Conservation (phyloP, 2,797 vertebrate genomes). For the Sparidentex hasta region DNA sequence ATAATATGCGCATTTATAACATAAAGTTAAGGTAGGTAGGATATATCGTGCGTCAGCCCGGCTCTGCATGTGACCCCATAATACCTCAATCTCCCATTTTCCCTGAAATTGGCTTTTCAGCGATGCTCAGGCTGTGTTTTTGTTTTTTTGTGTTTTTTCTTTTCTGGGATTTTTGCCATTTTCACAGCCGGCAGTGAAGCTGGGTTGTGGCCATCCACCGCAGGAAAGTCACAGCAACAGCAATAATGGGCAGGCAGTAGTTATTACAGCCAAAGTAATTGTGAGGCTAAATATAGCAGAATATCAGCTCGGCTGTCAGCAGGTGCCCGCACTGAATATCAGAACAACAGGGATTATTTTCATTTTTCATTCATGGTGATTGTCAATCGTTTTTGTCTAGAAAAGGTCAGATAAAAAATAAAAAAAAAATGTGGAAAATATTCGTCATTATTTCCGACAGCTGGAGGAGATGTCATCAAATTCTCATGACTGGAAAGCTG, state of each 20-base stretch:
- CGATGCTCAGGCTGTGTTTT: conserved; percentile 16
- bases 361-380: neutral
- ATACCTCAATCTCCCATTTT: conserved; percentile 11
- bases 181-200: conserved; percentile 1
- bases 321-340: neutral
- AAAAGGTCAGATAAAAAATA: neutral
- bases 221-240: conserved; percentile 2
- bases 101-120: conserved; percentile 14
- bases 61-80: conserved; percentile 13
- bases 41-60: neutral
- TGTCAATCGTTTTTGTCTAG: neutral
- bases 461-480: neutral
- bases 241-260: neutral
- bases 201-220: neutral
- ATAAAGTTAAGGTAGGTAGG: conserved; percentile 27
- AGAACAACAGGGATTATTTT: neutral
- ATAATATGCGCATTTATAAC: conserved; percentile 12
- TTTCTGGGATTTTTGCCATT: conserved; percentile 16
- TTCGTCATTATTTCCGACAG: neutral
- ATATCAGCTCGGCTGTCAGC: neutral
- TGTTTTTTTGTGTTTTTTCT: conserved; percentile 28
- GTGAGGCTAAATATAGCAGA: conserved; percentile 18
- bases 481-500: neutral
- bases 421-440: neutral
- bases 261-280: conserved; percentile 18